Evolutionary conservation across 2,113 vertebrate genomes (phyloP).

Genomic region (Danionella cerebrum): DNA sequence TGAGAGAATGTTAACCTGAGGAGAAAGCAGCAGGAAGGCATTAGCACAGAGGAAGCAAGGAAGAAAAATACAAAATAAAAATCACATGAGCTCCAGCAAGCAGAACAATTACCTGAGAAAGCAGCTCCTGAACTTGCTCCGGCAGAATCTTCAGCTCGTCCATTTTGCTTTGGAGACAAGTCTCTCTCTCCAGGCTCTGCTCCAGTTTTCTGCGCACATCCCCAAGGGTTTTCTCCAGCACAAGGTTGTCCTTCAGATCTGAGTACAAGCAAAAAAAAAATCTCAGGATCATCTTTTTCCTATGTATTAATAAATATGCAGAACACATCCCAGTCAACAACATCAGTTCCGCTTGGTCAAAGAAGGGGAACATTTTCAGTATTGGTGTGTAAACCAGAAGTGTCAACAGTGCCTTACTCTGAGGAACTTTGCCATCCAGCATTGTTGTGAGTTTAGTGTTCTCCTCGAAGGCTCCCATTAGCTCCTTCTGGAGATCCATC

Average conservation of each 20-base stretch:
- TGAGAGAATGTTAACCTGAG: constrained; percentile 59
- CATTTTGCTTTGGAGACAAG: constrained; percentile 52
- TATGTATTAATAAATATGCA: no score
- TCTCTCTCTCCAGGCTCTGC: constrained; percentile 56
- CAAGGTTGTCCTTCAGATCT: constrained; percentile 60
- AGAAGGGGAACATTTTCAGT: no score
- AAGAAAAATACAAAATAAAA: no score
- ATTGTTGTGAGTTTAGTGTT: constrained; percentile 74
- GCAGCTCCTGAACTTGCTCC: constrained; percentile 59
- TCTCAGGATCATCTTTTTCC: background rate
- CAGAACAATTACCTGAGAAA: constrained; percentile 69
- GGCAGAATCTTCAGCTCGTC: constrained; percentile 44
- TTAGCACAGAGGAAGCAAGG: no score
- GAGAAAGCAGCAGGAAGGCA: background rate
- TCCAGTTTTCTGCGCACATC: constrained; percentile 65
- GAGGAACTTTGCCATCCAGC: constrained; percentile 77
- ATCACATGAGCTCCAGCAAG: no score
- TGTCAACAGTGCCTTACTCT: constrained; percentile 64
- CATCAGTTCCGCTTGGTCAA: no score
- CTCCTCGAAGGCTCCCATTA: constrained; percentile 74
- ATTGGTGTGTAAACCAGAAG: no score
- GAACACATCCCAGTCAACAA: no score
- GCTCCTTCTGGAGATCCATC: constrained; percentile 79
- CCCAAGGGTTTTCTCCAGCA: constrained; percentile 63
- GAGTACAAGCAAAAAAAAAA: background rate